These are phyloP conservation scores for Meloidogyne hapla DNA, from an alignment of 1,140 invertebrate species.

Conservation along the genomic window DNA sequence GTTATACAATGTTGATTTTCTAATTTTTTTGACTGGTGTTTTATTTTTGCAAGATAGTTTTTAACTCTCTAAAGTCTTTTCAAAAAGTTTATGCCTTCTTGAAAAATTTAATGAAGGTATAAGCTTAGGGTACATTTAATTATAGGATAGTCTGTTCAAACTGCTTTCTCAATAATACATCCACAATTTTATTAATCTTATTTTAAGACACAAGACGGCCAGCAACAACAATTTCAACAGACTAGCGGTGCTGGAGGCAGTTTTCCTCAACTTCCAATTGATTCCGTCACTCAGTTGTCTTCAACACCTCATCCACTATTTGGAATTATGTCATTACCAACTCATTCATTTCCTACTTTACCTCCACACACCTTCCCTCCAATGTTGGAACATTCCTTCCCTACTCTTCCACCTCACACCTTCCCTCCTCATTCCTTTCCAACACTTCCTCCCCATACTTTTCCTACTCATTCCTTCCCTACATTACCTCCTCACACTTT, in stretches of 20 bases:
- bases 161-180: too few relatives aligned
- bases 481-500: slow-evolving; percentile 39
- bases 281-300: background rate
- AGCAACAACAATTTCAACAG: background rate
- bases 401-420: slow-evolving; percentile 35
- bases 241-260: background rate
- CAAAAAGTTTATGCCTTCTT: too few relatives aligned
- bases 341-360: slow-evolving; percentile 39
- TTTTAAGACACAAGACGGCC: background rate
- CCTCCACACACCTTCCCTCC: slow-evolving; percentile 44
- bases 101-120: too few relatives aligned
- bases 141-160: too few relatives aligned
- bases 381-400: slow-evolving; percentile 25
- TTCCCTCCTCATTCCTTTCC: slow-evolving; percentile 45
- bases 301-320: slow-evolving; percentile 12
- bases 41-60: too few relatives aligned
- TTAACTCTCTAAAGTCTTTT: too few relatives aligned
- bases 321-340: slow-evolving; percentile 11
- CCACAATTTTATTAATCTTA: background rate
- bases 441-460: slow-evolving; percentile 11
- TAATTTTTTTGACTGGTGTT: too few relatives aligned
- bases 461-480: slow-evolving; percentile 35
- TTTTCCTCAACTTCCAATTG: background rate
- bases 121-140: too few relatives aligned
- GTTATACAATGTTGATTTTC: too few relatives aligned